Conservation (phyloP, 2,797 vertebrate genomes). For the Lutjanus argentimaculatus region DNA sequence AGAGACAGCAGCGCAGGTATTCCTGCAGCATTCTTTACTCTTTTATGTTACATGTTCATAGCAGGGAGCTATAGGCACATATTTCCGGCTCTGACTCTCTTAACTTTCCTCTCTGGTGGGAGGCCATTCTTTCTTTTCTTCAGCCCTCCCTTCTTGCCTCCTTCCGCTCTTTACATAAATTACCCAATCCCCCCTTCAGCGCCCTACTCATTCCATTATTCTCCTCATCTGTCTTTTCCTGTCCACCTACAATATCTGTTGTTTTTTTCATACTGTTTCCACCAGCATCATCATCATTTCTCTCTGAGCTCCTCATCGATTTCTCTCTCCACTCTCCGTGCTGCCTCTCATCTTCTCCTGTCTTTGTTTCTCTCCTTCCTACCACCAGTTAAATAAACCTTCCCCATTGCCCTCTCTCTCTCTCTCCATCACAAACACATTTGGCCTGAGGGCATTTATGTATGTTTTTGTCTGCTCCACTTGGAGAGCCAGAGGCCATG, state of each 20-base stretch:
- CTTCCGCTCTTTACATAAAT: slow-evolving; percentile 47
- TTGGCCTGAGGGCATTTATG: slow-evolving; percentile 60
- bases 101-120: slow-evolving; percentile 23
- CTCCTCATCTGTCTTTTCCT: slow-evolving; percentile 45
- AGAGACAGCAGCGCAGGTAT: slow-evolving; percentile 32
- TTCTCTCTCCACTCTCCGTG: slow-evolving; percentile 38
- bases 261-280: slow-evolving; percentile 43
- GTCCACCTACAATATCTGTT: slow-evolving; percentile 50
- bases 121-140: slow-evolving; percentile 22
- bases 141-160: background rate
- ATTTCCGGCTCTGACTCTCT: slow-evolving; percentile 9
- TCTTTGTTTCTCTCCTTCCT: slow-evolving; percentile 56
- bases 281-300: slow-evolving; percentile 42
- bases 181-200: slow-evolving; percentile 25
- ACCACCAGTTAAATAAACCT: slow-evolving; percentile 60
- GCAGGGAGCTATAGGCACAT: slow-evolving; percentile 18
- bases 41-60: slow-evolving; percentile 8
- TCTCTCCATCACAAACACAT: slow-evolving; percentile 58
- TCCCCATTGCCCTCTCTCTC: slow-evolving; percentile 23
- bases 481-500: slow-evolving; percentile 68
- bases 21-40: slow-evolving; percentile 1
- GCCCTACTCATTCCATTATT: slow-evolving; percentile 35
- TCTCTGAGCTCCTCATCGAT: slow-evolving; percentile 65
- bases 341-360: slow-evolving; percentile 51
- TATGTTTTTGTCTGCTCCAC: slow-evolving; percentile 54